These are phyloP conservation scores for Poeciliopsis turneri DNA, from an alignment of 2,797 vertebrate species.

Conservation along the genomic window DNA sequence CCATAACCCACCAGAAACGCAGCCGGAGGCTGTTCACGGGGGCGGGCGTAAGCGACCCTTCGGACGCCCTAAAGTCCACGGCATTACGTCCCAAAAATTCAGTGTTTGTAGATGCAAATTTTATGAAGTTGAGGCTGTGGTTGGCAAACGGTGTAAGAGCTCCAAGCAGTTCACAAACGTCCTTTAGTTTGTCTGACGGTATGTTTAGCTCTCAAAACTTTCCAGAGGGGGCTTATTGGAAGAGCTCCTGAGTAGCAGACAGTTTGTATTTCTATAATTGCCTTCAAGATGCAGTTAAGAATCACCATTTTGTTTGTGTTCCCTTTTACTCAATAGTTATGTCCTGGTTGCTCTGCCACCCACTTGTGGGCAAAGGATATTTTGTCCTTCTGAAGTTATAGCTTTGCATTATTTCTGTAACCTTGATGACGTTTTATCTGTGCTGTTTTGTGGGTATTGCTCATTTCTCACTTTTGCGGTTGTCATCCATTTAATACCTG, in stretches of 20 bases:
- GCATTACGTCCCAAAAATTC: background rate
- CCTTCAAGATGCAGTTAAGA: background rate
- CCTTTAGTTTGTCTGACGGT: slow-evolving; percentile 1
- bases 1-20: slow-evolving; percentile 56
- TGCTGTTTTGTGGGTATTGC: background rate
- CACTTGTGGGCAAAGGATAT: background rate
- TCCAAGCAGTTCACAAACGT: background rate
- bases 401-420: background rate
- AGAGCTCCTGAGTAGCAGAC: background rate
- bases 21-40: slow-evolving; percentile 11
- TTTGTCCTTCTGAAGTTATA: background rate
- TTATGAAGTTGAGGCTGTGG: background rate
- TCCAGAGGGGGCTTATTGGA: background rate
- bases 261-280: background rate
- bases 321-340: background rate
- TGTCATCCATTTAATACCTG: background rate
- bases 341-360: background rate
- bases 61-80: background rate
- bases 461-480: background rate
- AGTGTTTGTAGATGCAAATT: no score
- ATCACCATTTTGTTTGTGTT: background rate
- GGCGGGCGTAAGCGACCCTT: background rate
- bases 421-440: background rate
- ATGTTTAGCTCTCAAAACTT: background rate
- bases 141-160: background rate